Conservation (phyloP, 2,888 invertebrate species). For the Caprella mutica region DNA sequence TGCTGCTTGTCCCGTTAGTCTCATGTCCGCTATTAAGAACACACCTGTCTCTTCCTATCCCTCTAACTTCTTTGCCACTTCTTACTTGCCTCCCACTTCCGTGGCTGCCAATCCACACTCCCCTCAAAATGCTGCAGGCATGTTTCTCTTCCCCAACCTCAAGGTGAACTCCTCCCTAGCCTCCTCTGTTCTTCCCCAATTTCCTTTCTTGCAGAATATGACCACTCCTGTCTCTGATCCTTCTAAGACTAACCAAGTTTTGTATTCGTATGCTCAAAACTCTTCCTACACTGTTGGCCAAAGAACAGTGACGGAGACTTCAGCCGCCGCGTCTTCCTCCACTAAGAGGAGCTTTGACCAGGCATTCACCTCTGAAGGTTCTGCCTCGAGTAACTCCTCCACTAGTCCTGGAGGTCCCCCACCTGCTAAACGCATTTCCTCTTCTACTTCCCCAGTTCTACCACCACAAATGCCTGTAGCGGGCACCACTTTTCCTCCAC, state of each 20-base stretch:
- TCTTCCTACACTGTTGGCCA: constrained; percentile 10
- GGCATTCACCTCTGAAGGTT: constrained; percentile 47
- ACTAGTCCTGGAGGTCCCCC: constrained; percentile 16
- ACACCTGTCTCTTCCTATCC: no score
- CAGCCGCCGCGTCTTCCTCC: not conserved
- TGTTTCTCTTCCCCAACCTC: constrained; percentile 6
- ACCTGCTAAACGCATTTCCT: constrained; percentile 17
- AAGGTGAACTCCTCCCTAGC: constrained; percentile 7
- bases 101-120: no score
- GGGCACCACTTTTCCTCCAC: constrained; percentile 41
- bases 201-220: not conserved
- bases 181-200: not conserved
- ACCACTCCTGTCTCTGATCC: not conserved
- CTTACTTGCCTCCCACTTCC: not conserved
- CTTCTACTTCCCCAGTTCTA: constrained; percentile 38
- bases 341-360: constrained; percentile 58
- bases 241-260: no score
- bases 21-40: no score
- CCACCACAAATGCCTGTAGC: constrained; percentile 60
- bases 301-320: constrained; percentile 14
- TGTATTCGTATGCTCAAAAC: no score
- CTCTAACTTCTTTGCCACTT: not conserved
- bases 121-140: no score
- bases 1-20: no score
- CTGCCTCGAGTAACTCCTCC: constrained; percentile 3